Conservation (phyloP, 2,113 vertebrate genomes). For the Poecile atricapillus region DNA sequence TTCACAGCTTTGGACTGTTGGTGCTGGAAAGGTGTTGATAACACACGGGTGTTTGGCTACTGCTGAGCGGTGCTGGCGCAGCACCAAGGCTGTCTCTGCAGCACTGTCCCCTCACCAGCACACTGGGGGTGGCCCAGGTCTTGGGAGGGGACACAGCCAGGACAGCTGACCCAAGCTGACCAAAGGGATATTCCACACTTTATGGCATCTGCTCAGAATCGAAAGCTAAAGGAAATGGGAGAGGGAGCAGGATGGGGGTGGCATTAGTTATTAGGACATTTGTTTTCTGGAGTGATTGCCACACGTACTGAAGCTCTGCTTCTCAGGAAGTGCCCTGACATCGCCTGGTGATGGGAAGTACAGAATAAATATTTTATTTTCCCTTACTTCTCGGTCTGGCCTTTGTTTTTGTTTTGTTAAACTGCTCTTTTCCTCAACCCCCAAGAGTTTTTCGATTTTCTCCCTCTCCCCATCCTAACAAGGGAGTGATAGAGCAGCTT, state of each 20-base stretch:
- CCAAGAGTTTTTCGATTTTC: not conserved
- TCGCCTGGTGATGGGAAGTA: not conserved
- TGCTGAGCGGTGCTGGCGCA: not conserved
- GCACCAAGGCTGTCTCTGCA: not conserved
- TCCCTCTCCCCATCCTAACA: not conserved
- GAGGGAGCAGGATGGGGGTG: fast-evolving
- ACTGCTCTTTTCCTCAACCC: not conserved
- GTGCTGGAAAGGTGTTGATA: not conserved
- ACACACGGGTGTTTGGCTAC: not conserved
- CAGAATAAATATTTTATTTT: not conserved
- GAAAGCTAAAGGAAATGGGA: not conserved
- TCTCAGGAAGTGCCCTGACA: not conserved
- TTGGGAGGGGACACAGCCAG: not conserved
- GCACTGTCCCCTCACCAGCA: not conserved
- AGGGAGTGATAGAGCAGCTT: not conserved
- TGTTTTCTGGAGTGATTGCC: not conserved
- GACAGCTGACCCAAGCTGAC: not conserved
- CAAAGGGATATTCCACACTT: not conserved
- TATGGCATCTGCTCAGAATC: not conserved
- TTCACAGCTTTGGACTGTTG: not conserved
- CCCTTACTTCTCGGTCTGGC: not conserved
- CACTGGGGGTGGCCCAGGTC: not conserved
- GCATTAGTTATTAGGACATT: not conserved
- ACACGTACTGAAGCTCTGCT: not conserved
- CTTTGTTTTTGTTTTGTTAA: not conserved